phyloP scores from a whole-genome alignment of 64 coral and sea anemone genomes.

The Montipora foliosa region DNA sequence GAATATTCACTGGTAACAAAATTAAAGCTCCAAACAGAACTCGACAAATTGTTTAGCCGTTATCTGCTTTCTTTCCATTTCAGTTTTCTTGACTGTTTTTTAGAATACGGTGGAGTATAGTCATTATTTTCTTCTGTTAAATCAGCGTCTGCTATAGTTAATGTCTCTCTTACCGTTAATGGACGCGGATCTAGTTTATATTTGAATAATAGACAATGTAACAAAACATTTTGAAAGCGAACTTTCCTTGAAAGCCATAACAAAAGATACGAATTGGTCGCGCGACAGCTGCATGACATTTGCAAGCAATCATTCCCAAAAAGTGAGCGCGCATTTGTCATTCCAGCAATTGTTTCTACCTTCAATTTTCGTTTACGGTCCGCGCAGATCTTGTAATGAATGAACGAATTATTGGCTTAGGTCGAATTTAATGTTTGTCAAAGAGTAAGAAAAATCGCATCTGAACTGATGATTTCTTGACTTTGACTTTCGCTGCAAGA shows the following conservation, averaged over 20 bases:
- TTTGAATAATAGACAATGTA: not conserved
- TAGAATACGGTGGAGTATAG: too few relatives aligned
- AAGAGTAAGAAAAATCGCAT: not conserved
- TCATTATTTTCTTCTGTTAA: too few relatives aligned
- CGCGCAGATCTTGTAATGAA: constrained; percentile 4
- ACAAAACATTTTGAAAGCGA: not conserved
- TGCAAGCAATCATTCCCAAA: not conserved
- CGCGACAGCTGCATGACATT: not conserved
- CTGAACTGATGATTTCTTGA: not conserved
- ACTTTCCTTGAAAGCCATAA: not conserved
- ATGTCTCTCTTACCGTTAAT: not conserved
- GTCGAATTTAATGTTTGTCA: not conserved
- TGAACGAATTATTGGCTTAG: not conserved
- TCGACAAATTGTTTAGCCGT: too few relatives aligned
- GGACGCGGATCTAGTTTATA: not conserved
- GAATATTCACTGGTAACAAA: too few relatives aligned
- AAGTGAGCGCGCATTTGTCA: not conserved
- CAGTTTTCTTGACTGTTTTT: too few relatives aligned
- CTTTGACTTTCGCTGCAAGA: not conserved
- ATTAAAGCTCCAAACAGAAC: too few relatives aligned
- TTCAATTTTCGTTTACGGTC: constrained; percentile 9
- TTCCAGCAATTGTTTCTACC: too few relatives aligned
- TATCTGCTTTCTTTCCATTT: too few relatives aligned
- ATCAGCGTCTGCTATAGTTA: not conserved
- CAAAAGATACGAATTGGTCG: not conserved